phyloP scores from a whole-genome alignment of 2,888 invertebrate species.

The Frankliniella intonsa region DNA sequence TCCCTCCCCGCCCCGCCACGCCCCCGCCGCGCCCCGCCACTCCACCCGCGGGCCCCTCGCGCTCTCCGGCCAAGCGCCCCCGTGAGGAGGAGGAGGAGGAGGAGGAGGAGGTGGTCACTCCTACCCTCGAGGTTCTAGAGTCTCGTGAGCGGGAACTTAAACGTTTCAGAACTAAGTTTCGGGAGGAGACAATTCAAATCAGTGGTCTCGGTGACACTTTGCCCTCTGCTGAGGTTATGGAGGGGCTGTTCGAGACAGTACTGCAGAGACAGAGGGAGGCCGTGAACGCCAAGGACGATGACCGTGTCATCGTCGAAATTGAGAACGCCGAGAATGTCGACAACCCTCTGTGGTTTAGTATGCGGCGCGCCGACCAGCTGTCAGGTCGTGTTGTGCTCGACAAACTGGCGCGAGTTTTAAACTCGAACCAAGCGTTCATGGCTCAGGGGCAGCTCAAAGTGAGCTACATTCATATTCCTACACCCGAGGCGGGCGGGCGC shows the following conservation, averaged over 20 bases:
- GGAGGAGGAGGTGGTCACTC: neutral
- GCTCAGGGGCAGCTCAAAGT: too few species aligned
- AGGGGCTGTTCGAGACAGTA: neutral
- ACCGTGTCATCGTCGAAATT: too few species aligned
- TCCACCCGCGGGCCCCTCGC: neutral
- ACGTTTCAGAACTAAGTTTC: neutral
- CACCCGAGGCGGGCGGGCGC: too few species aligned
- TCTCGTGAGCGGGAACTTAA: neutral
- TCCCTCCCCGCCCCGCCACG: neutral
- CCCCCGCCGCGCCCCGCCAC: neutral
- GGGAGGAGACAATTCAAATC: neutral
- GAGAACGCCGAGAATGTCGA: too few species aligned
- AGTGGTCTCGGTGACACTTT: neutral
- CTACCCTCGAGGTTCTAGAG: neutral
- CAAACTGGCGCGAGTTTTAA: too few species aligned
- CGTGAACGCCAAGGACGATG: too few species aligned
- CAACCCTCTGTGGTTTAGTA: too few species aligned
- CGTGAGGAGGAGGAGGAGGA: neutral
- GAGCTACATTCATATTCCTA: too few species aligned
- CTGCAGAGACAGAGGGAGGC: neutral
- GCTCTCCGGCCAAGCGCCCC: neutral
- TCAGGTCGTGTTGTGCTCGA: too few species aligned
- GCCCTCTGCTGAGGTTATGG: neutral
- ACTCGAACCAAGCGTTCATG: too few species aligned
- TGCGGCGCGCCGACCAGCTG: too few species aligned